Evolutionary conservation across 2,113 vertebrate species (phyloP).

Genomic region (Patagioenas fasciata): DNA sequence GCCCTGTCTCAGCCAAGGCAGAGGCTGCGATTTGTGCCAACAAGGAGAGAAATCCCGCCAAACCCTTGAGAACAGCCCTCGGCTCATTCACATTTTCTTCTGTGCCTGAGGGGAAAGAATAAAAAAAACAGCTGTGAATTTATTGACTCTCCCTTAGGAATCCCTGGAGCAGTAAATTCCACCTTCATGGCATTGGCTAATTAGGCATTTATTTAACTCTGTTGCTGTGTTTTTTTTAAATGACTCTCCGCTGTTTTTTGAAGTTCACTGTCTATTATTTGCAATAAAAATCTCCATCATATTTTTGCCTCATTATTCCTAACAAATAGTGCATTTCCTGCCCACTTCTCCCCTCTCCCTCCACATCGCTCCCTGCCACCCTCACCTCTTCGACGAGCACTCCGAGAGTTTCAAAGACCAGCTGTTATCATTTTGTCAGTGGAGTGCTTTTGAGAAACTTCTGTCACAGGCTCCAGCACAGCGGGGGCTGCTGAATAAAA

Average conservation of each 20-base stretch:
- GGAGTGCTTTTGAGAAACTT: conserved; percentile 77
- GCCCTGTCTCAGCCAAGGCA: background rate
- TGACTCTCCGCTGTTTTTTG: conserved; percentile 79
- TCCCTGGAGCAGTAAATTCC: conserved; percentile 77
- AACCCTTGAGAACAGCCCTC: conserved; percentile 44
- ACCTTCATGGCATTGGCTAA: conserved; percentile 77
- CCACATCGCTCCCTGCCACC: conserved; percentile 39
- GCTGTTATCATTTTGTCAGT: conserved; percentile 79
- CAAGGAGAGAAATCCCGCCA: conserved; percentile 46
- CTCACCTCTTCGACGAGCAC: conserved; percentile 58
- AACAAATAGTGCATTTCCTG: conserved; percentile 76
- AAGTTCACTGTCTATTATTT: conserved; percentile 81
- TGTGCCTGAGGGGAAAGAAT: conserved; percentile 30
- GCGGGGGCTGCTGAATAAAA: conserved; percentile 81
- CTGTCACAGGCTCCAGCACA: conserved; percentile 69
- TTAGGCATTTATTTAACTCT: conserved; percentile 86
- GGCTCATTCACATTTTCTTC: conserved; percentile 59
- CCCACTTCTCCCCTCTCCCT: background rate
- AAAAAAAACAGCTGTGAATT: conserved; percentile 72
- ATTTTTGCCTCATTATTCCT: conserved; percentile 82
- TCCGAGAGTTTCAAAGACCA: conserved; percentile 80
- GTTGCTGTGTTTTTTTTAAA: conserved; percentile 77
- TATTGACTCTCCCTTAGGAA: conserved; percentile 80
- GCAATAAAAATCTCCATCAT: conserved; percentile 81
- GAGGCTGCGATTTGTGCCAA: conserved; percentile 31